phyloP scores from a whole-genome alignment of 2,113 vertebrate species.

The Macrotis lagotis region DNA sequence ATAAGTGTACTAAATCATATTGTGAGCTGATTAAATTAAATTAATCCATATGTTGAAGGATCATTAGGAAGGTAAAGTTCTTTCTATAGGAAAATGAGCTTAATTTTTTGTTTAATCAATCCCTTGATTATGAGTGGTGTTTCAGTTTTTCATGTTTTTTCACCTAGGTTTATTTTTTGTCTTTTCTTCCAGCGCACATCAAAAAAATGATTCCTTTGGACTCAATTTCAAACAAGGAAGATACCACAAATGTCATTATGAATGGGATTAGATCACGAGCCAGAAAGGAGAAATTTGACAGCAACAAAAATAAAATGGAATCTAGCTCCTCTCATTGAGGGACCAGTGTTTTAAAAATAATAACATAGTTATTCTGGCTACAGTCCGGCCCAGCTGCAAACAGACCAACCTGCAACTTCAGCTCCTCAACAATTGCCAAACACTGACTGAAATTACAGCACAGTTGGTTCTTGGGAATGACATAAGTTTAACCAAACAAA shows the following conservation, averaged over 20 bases:
- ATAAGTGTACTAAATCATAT: conserved; percentile 9
- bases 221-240: conserved; percentile 67
- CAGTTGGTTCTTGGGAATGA: conserved; percentile 36
- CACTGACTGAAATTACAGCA: background rate
- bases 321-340: conserved; percentile 11
- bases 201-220: conserved; percentile 63
- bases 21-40: background rate
- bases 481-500: conserved; percentile 42
- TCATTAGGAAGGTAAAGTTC: conserved; percentile 7
- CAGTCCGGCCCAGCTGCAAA: background rate
- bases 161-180: conserved; percentile 55
- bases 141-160: conserved; percentile 2
- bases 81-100: conserved; percentile 37
- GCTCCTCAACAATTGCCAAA: conserved; percentile 6
- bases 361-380: background rate
- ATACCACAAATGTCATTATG: conserved; percentile 46
- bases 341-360: conserved; percentile 32
- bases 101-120: conserved; percentile 20
- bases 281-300: conserved; percentile 58
- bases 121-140: conserved; percentile 14
- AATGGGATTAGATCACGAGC: conserved; percentile 54
- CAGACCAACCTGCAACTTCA: background rate
- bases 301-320: conserved; percentile 67
- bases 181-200: conserved; percentile 64
- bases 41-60: conserved; percentile 21